A percentile compares a stretch with the other conserved stretches of the same genome.
These are phyloP conservation scores for Sterna hirundo DNA, from an alignment of 2,113 vertebrate species.

Conservation along the genomic window DNA sequence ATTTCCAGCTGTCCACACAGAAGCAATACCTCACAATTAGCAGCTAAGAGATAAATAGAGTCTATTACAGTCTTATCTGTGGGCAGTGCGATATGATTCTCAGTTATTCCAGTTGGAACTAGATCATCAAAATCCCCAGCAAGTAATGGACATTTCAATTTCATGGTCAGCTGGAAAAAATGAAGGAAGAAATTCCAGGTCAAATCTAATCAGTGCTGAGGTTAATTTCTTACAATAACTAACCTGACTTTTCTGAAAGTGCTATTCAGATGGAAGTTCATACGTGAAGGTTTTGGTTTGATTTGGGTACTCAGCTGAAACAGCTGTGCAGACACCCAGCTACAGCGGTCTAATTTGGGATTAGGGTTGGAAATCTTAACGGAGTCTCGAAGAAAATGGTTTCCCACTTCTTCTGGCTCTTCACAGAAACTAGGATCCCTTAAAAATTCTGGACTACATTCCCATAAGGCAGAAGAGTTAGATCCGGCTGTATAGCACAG, in stretches of 20 bases:
- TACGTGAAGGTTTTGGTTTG: not conserved
- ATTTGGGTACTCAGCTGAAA: not conserved
- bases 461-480: not conserved
- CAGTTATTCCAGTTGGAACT: not conserved
- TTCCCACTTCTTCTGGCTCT: not conserved
- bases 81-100: not conserved
- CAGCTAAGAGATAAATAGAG: not conserved
- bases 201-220: not conserved
- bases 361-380: not conserved
- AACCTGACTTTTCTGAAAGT: not conserved
- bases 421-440: fast-evolving
- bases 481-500: not conserved
- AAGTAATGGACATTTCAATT: not conserved
- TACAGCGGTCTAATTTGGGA: not conserved
- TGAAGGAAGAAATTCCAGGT: not conserved
- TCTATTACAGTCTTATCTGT: not conserved
- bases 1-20: not conserved
- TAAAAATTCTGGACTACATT: not conserved
- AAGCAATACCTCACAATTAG: not conserved
- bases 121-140: not conserved
- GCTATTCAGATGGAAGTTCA: not conserved
- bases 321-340: not conserved
- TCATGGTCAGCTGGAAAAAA: constrained; percentile 8
- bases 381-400: not conserved
- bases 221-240: constrained; percentile 21